Base-by-base conservation (phyloP, 92 coral and sea anemone genomes). In the Porites evermanni region DNA sequence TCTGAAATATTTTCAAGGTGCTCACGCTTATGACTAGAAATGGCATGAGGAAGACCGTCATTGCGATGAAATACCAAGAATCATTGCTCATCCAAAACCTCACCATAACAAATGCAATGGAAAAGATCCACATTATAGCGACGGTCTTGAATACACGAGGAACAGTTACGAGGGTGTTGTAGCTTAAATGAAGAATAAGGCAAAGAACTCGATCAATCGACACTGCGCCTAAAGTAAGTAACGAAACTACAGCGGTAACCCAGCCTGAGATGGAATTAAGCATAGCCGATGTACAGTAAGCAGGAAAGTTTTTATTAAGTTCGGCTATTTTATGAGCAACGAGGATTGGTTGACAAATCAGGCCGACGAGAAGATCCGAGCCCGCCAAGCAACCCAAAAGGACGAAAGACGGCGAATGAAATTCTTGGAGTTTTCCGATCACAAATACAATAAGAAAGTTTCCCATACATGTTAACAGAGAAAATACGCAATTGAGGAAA, bases 301-400 rank as follows among this genome's bases (percentile, higher is more conserved):
- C 21, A 9, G 50, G 59, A 11, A 20, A 44, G 54, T 26, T 14
- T 10, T 53, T 59, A 1, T 16, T 13, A 51, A 86, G 72, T 44
- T 87, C 90, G 12, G 78, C 58, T 60, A 71, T 24, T 23, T 87
- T 80, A 51, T 79, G 61, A 11, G 60, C 64, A 10, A 87, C 86
- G 63, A 71, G 63, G 12, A 70, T 68, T 13, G 87, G 63, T 65
- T 87, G 90, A 23, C 86, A 79, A 53, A 86, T 32, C 21, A 77
- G 16, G 13, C 86, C 86, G 38, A 86, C 75, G 1, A 87, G 44
- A 63, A 87, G 61, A 71, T 87, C 90, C 9, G 80, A 87, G 50
- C 44, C 19, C 2, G 86, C 86, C 16, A 87, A 51, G n/a, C 82
- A 79, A 75, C 72, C 32, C 7, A 87, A 47, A 59, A 87, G 86